Evolutionary conservation across 2,113 vertebrate species (phyloP).

Genomic region (Penelope pileata): DNA sequence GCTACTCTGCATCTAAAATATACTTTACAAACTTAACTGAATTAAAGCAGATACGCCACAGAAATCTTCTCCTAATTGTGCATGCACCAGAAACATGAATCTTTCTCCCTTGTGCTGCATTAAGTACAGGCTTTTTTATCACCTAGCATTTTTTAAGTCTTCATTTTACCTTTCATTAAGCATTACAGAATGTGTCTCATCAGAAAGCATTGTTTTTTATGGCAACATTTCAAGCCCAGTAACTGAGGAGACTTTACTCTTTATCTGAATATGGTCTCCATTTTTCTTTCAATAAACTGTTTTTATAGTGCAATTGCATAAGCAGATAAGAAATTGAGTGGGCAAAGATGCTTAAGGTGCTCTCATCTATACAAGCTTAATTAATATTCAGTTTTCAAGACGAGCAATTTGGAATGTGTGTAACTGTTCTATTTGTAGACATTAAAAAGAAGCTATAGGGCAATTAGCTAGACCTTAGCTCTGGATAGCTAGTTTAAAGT

Average conservation of each 20-base stretch:
- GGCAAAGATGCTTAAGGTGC: not conserved
- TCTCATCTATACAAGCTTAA: constrained; percentile 47
- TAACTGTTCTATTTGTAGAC: constrained; percentile 9
- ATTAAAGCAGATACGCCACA: not conserved
- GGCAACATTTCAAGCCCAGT: constrained; percentile 45
- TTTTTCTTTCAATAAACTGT: constrained; percentile 47
- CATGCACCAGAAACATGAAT: not conserved
- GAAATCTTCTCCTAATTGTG: not conserved
- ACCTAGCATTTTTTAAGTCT: not conserved
- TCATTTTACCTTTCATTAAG: constrained; percentile 64
- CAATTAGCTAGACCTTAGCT: constrained; percentile 27
- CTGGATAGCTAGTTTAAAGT: constrained; percentile 8
- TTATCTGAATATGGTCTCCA: not conserved
- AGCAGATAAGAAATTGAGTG: constrained; percentile 50
- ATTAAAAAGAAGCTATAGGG: constrained; percentile 6
- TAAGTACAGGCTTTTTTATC: constrained; percentile 13
- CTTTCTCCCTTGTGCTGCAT: constrained; percentile 8
- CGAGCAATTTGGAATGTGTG: not conserved
- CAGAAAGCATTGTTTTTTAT: constrained; percentile 47
- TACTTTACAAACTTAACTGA: not conserved
- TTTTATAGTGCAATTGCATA: constrained; percentile 36
- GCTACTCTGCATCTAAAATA: not conserved
- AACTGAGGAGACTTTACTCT: not conserved
- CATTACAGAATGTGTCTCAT: constrained; percentile 43
- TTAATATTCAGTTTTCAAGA: constrained; percentile 42